Conservation (phyloP, 2,113 vertebrate species). For the Hippocampus zosterae region DNA sequence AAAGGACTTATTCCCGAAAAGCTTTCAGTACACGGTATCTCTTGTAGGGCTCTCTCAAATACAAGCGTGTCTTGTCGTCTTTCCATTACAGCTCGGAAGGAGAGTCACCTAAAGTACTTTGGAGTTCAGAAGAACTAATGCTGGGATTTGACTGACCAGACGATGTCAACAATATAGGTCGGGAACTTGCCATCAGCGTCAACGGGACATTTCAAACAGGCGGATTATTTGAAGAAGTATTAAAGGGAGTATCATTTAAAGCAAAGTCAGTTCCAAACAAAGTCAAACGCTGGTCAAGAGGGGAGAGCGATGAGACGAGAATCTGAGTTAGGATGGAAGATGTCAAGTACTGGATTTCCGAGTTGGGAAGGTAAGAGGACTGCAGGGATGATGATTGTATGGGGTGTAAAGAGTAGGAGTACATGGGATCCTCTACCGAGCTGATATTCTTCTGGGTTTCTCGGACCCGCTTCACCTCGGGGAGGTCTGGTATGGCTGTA, state of each 20-base stretch:
- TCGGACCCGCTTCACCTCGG: constrained; percentile 91
- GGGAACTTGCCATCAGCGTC: not conserved
- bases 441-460: constrained; percentile 98
- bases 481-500: constrained; percentile 88
- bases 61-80: no score
- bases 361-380: constrained; percentile 3
- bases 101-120: no score
- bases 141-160: not conserved
- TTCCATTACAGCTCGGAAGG: no score
- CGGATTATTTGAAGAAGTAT: not conserved
- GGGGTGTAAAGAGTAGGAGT: not conserved
- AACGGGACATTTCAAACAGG: not conserved
- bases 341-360: not conserved
- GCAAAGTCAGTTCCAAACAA: constrained; percentile 6
- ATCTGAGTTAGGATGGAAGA: constrained; percentile 34
- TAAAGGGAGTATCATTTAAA: not conserved
- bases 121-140: no score
- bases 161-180: not conserved
- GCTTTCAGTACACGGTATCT: no score
- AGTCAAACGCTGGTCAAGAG: constrained; percentile 1
- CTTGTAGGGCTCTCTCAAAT: no score
- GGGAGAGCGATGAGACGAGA: constrained; percentile 14
- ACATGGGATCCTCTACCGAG: constrained; percentile 77
- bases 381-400: not conserved
- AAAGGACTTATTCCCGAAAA: not conserved